Evolutionary conservation across 2,113 vertebrate species (phyloP).

Genomic region (Anarhynchus alexandrinus): DNA sequence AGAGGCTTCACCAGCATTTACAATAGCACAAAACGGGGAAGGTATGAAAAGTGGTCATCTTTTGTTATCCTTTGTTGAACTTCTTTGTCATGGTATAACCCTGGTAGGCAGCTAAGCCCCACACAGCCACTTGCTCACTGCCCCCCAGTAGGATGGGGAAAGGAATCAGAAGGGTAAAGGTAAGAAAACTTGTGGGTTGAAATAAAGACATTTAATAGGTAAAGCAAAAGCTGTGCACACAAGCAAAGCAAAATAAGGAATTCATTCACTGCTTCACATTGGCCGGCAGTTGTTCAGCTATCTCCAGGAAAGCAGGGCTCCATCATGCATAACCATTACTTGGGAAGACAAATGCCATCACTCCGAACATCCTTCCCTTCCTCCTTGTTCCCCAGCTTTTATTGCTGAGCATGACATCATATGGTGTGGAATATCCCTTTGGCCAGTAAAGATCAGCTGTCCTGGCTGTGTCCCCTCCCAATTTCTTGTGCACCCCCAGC

Average conservation of each 20-base stretch:
- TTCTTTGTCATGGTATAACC: background rate
- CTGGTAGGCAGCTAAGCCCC: background rate
- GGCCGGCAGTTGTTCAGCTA: background rate
- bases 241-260: background rate
- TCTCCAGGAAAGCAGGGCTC: background rate
- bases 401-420: accelerated
- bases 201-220: background rate
- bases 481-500: background rate
- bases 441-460: background rate
- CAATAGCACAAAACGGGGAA: background rate
- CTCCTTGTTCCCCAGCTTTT: background rate
- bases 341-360: background rate
- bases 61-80: background rate
- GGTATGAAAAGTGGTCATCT: background rate
- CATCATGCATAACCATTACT: accelerated
- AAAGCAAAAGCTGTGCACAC: accelerated
- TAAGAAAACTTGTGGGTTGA: background rate
- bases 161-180: background rate
- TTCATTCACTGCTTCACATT: background rate
- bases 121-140: background rate
- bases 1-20: background rate
- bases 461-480: background rate
- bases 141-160: background rate
- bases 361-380: background rate
- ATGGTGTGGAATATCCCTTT: too few species aligned